Percentiles rank a stretch among this genome's conserved stretches.
Conservation (phyloP, 2,797 vertebrate species). For the Carapus acus region DNA sequence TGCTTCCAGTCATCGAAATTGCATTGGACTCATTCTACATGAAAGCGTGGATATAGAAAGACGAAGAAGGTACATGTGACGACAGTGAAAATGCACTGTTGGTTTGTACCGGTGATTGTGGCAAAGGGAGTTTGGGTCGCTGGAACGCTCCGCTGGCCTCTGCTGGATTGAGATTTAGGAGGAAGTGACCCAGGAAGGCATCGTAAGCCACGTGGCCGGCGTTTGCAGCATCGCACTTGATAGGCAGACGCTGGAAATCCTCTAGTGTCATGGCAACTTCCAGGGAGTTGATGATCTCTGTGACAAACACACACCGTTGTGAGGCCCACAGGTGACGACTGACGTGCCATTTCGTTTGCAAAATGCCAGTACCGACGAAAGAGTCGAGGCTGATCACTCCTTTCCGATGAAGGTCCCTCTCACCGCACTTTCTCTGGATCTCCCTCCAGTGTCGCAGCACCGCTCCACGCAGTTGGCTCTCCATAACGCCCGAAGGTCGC, state of each 20-base stretch:
- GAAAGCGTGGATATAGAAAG: too few species aligned
- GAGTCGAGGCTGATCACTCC: slow-evolving; percentile 54
- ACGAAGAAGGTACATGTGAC: too few species aligned
- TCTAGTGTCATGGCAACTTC: slow-evolving; percentile 48
- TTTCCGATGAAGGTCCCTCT: slow-evolving; percentile 49
- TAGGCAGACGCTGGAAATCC: slow-evolving; percentile 63
- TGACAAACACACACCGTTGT: slow-evolving; percentile 1
- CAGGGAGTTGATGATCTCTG: slow-evolving; percentile 62
- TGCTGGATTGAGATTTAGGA: slow-evolving; percentile 61
- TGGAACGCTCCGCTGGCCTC: slow-evolving; percentile 30
- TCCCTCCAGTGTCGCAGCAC: slow-evolving; percentile 68
- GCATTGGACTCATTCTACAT: too few species aligned
- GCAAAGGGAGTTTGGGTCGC: slow-evolving; percentile 35
- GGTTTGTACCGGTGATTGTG: slow-evolving; percentile 43
- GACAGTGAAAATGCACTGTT: too few species aligned
- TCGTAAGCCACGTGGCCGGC: slow-evolving; percentile 63
- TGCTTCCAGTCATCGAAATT: too few species aligned
- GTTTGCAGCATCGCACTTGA: slow-evolving; percentile 62
- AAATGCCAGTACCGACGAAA: slow-evolving; percentile 56
- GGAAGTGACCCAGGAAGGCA: slow-evolving; percentile 67
- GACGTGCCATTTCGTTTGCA: too few species aligned
- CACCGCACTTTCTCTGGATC: slow-evolving; percentile 65
- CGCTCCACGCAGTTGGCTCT: slow-evolving; percentile 57
- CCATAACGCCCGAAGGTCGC: slow-evolving; percentile 50
- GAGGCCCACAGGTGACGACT: background rate